Base-by-base conservation (phyloP, 2,113 vertebrate species). In the Toxotes jaculatrix region DNA sequence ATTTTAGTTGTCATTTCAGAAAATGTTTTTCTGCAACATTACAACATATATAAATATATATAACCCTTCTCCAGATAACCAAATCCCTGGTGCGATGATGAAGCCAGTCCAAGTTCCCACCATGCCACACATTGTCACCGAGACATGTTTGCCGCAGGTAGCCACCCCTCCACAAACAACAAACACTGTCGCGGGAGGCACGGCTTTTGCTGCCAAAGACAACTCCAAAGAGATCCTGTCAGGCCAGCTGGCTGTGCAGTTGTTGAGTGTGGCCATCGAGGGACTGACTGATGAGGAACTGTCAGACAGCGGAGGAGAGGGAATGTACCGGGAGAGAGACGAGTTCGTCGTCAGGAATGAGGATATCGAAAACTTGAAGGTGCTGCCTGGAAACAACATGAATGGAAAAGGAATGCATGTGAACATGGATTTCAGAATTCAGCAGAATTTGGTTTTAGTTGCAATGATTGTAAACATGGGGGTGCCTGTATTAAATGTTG, bases 261-360 rank as follows among this genome's bases (percentile, higher is more conserved):
- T 99, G 83, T 91, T 86, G 21, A 85, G 92, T 23, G 95, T 98
- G 87, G 98, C 98, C 70, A 93, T 99, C n/a, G 97, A 99, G 93
- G 98, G 98, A 64, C 95, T 95, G 82, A 97, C 96, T 1, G 98
- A 99, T 16, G 97, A 99, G 66, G 98, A 98, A 79, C 94, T 97
- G 31, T 95, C 93, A 0, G 98, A 99, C 94, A 99, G 98, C 16
- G 98, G 97, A 80, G 98, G 97, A 70, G 98, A 99, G 91, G 98
- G 98, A 70, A 98, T 99, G 94, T 99, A 98, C 92, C 94, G 97
- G 80, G 98, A 99, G 80, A 97, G 98, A 64, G 98, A 99, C 71
- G 98, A 99, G 91, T 99, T 98, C 92, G 98, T 99, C 31, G 97
- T 99, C 86, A 97, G 97, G 93, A 98, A 97, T 79, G 98, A 99